These are phyloP conservation scores for Pandemis cinnamomeana DNA, from an alignment of 2,888 invertebrate genomes.

Conservation along the genomic window DNA sequence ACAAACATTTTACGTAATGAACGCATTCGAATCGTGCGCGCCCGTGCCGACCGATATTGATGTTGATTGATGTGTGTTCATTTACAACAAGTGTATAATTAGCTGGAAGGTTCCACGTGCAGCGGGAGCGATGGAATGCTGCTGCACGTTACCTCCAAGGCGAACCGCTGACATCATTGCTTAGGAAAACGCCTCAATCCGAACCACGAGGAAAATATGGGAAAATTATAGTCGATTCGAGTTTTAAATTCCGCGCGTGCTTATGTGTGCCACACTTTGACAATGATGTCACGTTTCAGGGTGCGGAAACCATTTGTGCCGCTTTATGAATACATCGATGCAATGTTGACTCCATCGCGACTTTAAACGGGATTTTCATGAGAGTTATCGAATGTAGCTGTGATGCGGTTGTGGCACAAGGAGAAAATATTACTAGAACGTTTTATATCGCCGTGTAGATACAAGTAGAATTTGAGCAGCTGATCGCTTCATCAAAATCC, in stretches of 20 bases:
- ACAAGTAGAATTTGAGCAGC: background rate
- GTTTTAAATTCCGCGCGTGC: constrained; percentile 26
- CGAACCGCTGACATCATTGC: constrained; percentile 66
- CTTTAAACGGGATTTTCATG: constrained; percentile 18
- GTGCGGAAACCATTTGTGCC: constrained; percentile 36
- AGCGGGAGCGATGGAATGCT: constrained; percentile 63
- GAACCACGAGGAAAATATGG: constrained; percentile 50
- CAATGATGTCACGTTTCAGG: constrained; percentile 35
- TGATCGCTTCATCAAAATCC: background rate
- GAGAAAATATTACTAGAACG: background rate
- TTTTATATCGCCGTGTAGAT: constrained; percentile 2
- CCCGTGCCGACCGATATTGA: constrained; percentile 51
- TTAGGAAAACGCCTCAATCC: constrained; percentile 57
- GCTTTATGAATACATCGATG: constrained; percentile 36
- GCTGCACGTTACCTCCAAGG: constrained; percentile 62
- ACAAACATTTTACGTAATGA: constrained; percentile 39
- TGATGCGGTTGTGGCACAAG: background rate
- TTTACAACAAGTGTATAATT: constrained; percentile 59
- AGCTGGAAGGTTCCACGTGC: constrained; percentile 65
- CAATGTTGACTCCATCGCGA: constrained; percentile 17
- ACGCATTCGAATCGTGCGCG: constrained; percentile 41
- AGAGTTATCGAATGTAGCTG: constrained; percentile 11
- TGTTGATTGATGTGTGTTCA: constrained; percentile 66
- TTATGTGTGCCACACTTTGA: constrained; percentile 20
- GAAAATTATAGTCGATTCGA: constrained; percentile 44